Evolutionary conservation across 2,888 invertebrate species (phyloP).

Genomic region (Mesoligia furuncula): DNA sequence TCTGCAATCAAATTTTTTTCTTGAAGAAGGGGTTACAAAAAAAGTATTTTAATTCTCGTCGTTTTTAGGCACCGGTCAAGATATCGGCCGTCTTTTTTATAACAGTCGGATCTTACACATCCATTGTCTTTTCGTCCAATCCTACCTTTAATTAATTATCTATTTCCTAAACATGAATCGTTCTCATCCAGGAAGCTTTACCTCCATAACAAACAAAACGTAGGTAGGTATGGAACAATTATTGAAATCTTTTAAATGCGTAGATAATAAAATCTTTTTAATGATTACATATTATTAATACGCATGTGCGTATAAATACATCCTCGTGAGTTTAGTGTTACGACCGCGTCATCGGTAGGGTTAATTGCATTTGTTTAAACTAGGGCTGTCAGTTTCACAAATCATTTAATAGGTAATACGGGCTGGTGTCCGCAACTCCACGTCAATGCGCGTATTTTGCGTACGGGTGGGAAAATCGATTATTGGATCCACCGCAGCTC

Average conservation of each 20-base stretch:
- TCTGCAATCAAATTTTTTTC: no score
- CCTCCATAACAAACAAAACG: constrained; percentile 15
- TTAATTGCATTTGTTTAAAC: constrained; percentile 33
- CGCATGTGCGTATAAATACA: constrained; percentile 3
- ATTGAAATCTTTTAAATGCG: constrained; percentile 20
- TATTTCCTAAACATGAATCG: constrained; percentile 3
- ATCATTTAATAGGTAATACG: background rate
- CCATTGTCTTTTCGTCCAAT: no score
- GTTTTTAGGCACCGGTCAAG: no score
- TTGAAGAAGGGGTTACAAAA: no score
- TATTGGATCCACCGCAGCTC: no score
- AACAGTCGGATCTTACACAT: background rate
- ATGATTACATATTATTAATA: constrained; percentile 11
- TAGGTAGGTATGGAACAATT: constrained; percentile 18
- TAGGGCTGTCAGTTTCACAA: constrained; percentile 30
- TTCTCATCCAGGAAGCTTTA: constrained; percentile 35
- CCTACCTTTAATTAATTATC: background rate
- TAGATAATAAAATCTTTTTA: constrained; percentile 31
- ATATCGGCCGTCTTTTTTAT: background rate
- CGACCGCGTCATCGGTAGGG: constrained; percentile 20
- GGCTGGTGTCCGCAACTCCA: no score
- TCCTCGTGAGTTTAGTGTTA: constrained; percentile 32
- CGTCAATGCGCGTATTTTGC: no score
- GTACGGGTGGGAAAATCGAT: no score
- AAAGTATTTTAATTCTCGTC: no score